Conservation (phyloP, 2,113 vertebrate genomes). For the Pristiophorus japonicus region DNA sequence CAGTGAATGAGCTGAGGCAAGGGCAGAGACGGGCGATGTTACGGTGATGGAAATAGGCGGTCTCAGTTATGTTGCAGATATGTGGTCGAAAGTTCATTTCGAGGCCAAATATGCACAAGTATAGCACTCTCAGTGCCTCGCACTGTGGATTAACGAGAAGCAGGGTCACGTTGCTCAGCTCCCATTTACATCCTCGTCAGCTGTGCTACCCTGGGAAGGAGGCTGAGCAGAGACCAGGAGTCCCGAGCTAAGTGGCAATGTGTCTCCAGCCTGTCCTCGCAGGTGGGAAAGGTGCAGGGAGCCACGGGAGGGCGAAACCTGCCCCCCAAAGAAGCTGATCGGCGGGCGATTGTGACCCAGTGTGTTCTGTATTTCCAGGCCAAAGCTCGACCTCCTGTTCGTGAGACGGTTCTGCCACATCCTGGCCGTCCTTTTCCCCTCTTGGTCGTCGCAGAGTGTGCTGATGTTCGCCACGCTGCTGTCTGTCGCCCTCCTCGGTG, state of each 20-base stretch:
- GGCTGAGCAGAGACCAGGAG: not conserved
- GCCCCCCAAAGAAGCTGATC: no score
- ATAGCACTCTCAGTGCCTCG: not conserved
- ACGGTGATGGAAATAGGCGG: no score
- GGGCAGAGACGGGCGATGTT: no score
- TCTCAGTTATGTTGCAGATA: no score
- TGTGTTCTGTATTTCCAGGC: constrained; percentile 49
- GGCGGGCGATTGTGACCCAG: not conserved
- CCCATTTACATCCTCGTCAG: not conserved
- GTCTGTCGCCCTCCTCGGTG: constrained; percentile 73
- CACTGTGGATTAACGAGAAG: not conserved
- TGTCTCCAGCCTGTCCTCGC: not conserved
- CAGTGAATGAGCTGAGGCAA: no score
- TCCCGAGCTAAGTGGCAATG: not conserved
- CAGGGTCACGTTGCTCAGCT: not conserved
- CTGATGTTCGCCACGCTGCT: constrained; percentile 87
- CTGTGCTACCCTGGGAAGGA: not conserved
- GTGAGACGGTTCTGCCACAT: constrained; percentile 73
- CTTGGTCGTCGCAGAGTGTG: constrained; percentile 65
- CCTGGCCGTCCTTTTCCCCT: constrained; percentile 77
- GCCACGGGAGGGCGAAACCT: not conserved
- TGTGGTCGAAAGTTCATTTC: no score
- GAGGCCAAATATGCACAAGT: no score
- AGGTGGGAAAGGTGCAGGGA: not conserved
- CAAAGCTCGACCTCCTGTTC: constrained; percentile 71